phyloP scores from a whole-genome alignment of 1,140 invertebrate genomes.

The Zaprionus africanus region DNA sequence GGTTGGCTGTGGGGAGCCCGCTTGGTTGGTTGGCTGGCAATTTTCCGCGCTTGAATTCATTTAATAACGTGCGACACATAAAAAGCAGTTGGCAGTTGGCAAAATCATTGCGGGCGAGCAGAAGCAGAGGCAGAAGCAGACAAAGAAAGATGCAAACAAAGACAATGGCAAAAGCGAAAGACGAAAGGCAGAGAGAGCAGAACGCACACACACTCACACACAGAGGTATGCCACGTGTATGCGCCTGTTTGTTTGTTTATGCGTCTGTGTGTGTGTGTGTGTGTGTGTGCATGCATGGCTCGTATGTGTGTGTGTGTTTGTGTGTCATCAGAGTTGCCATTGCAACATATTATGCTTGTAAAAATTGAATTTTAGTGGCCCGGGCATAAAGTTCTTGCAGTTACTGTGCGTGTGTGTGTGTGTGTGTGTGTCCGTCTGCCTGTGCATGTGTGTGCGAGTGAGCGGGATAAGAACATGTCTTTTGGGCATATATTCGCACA shows the following conservation, averaged over 20 bases:
- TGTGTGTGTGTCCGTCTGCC: constrained; percentile 1
- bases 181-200: background rate
- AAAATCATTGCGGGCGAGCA: constrained; percentile 65
- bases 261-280: background rate
- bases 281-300: constrained; percentile 6
- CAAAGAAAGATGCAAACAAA: constrained; percentile 35
- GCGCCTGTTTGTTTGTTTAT: constrained; percentile 10
- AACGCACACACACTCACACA: constrained; percentile 10
- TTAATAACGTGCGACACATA: constrained; percentile 81
- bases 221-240: background rate
- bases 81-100: constrained; percentile 78
- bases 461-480: constrained; percentile 44
- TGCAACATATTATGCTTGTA: constrained; percentile 81
- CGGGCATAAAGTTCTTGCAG: constrained; percentile 48
- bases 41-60: constrained; percentile 78
- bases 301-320: constrained; percentile 14
- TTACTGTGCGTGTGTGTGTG: constrained; percentile 17
- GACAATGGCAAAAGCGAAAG: constrained; percentile 21
- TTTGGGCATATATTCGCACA: constrained; percentile 70
- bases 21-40: constrained; percentile 44
- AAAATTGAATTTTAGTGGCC: constrained; percentile 80
- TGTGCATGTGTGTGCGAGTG: background rate
- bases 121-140: constrained; percentile 6
- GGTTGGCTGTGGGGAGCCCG: background rate
- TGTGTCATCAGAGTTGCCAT: constrained; percentile 69